Percentiles rank a stretch among this genome's conserved stretches.
phyloP scores from a whole-genome alignment of 2,113 vertebrate species.

The Ailuropoda melanoleuca region DNA sequence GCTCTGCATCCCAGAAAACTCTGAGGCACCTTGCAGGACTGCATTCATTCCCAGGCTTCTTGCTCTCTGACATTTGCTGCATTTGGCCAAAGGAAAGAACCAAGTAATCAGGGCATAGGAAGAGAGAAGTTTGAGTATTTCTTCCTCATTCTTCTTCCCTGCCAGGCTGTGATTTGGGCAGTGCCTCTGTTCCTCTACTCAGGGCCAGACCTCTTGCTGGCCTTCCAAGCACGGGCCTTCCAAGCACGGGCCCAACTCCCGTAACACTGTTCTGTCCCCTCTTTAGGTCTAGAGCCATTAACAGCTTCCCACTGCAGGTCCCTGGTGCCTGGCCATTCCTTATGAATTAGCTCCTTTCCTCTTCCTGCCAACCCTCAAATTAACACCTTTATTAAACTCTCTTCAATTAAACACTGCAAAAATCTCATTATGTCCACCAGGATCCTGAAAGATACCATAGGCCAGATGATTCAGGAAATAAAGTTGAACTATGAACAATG shows the following conservation, averaged over 20 bases:
- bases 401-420: not conserved
- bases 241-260: no score
- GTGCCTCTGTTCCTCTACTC: not conserved
- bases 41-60: not conserved
- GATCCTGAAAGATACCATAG: not conserved
- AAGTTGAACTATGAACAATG: not conserved
- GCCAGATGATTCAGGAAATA: not conserved
- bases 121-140: not conserved
- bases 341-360: not conserved
- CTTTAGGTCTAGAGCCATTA: no score
- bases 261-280: not conserved
- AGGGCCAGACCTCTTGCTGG: not conserved
- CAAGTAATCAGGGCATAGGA: not conserved
- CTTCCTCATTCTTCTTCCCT: not conserved
- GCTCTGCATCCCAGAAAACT: not conserved
- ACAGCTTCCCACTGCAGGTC: not conserved
- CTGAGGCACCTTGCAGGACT: no score
- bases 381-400: not conserved
- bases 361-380: not conserved
- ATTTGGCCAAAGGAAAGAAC: not conserved
- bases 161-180: not conserved
- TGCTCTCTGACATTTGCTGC: not conserved
- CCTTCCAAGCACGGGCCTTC: not conserved
- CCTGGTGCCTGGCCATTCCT: not conserved
- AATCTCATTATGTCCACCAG: not conserved